Evolutionary conservation across 2,113 vertebrate species (phyloP).

Genomic region (Chelonoidis abingdonii): DNA sequence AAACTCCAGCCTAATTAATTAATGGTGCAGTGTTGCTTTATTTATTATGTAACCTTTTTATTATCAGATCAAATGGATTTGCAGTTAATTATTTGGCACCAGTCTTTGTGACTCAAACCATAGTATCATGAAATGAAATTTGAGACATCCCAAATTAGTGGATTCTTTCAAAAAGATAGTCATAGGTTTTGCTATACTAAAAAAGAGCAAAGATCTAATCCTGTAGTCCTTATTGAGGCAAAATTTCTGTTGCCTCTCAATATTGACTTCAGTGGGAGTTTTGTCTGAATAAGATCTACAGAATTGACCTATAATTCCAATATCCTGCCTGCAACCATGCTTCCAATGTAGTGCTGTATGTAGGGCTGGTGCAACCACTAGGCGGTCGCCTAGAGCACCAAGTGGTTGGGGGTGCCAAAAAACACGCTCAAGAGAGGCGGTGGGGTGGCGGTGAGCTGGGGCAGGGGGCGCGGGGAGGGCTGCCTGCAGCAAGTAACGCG

Average conservation of each 20-base stretch:
- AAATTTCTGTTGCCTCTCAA: neutral
- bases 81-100: neutral
- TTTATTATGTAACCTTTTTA: neutral
- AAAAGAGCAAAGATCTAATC: neutral
- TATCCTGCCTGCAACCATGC: neutral
- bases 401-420: too few species aligned
- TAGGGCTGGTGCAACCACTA: too few species aligned
- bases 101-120: neutral
- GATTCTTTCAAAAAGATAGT: neutral
- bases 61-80: neutral
- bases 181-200: neutral
- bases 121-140: neutral
- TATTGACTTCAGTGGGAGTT: neutral
- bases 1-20: neutral
- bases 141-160: neutral
- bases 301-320: neutral
- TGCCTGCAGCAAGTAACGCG: too few species aligned
- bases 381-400: too few species aligned
- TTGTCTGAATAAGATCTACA: neutral
- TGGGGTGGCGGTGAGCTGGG: too few species aligned
- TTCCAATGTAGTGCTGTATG: neutral
- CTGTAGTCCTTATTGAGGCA: neutral
- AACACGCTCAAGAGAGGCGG: too few species aligned
- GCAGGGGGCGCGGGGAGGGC: too few species aligned
- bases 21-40: neutral